Conservation (phyloP, 2,797 vertebrate genomes). For the Lophius americanus region DNA sequence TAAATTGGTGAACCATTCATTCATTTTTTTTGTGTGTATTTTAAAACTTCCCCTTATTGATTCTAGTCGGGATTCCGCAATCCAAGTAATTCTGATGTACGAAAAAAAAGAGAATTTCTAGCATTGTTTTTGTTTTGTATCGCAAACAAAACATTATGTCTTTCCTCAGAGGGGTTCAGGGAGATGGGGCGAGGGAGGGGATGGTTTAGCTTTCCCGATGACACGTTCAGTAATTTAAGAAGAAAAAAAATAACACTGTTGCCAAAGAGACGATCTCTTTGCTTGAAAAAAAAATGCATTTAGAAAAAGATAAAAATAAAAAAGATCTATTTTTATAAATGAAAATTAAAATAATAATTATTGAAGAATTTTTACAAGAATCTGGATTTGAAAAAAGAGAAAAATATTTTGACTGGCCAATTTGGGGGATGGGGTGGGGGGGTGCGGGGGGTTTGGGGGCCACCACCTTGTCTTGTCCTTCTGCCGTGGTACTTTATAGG, state of each 20-base stretch:
- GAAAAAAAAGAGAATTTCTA: slow-evolving; percentile 87
- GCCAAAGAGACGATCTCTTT: slow-evolving; percentile 99
- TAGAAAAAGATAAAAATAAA: slow-evolving; percentile 98
- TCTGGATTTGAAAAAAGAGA: slow-evolving; percentile 99
- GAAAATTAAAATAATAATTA: slow-evolving; percentile 90
- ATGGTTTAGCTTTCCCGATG: slow-evolving; percentile 93
- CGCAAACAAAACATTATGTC: slow-evolving; percentile 96
- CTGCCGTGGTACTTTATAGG: slow-evolving; percentile 99
- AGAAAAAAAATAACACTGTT: slow-evolving; percentile 91
- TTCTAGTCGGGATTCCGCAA: slow-evolving; percentile 88
- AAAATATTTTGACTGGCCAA: slow-evolving; percentile 99
- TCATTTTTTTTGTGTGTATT: slow-evolving; percentile 91
- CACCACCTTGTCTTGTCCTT: slow-evolving; percentile 99
- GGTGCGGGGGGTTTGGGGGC: slow-evolving; percentile 69
- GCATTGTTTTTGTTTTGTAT: slow-evolving; percentile 98
- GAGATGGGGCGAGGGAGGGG: slow-evolving; percentile 92
- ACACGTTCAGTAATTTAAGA: slow-evolving; percentile 94
- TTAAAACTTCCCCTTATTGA: slow-evolving; percentile 81
- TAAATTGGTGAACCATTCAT: slow-evolving; percentile 97
- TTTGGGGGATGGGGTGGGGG: slow-evolving; percentile 88
- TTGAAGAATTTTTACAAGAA: slow-evolving; percentile 99
- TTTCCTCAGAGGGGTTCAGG: slow-evolving; percentile 91
- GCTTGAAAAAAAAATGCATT: slow-evolving; percentile 94
- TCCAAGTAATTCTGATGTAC: slow-evolving; percentile 86
- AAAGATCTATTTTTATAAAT: slow-evolving; percentile 99